A percentile compares a stretch with the other conserved stretches of the same genome.
Conservation (phyloP, 2,888 invertebrate species). For the Lasioglossum calceatum region DNA sequence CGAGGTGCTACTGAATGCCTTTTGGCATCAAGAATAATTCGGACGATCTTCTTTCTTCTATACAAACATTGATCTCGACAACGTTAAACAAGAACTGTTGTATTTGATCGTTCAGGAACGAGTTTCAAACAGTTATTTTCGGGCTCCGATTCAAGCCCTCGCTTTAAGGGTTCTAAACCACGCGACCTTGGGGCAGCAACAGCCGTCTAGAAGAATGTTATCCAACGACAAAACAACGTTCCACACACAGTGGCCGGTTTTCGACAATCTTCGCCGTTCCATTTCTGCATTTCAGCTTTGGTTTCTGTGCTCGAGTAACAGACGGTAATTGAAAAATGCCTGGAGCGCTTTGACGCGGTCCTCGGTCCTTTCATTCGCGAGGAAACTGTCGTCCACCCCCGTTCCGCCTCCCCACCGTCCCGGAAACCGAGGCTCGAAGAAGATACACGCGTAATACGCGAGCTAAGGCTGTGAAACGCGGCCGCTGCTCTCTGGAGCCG, state of each 20-base stretch:
- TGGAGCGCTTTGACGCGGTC: not conserved
- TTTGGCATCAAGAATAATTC: no score
- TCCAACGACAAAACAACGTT: not conserved
- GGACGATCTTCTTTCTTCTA: no score
- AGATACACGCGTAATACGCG: not conserved
- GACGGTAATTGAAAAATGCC: slow-evolving; percentile 7
- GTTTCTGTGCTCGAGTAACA: not conserved
- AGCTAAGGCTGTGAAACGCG: slow-evolving; percentile 3
- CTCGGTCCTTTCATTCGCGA: slow-evolving; percentile 4
- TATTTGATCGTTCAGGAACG: no score
- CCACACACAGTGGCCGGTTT: not conserved
- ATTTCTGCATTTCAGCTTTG: not conserved
- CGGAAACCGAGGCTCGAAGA: not conserved
- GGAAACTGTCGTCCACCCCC: not conserved
- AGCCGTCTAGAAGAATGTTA: not conserved
- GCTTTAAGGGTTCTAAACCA: no score
- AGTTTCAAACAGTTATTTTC: no score
- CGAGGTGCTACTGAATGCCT: no score
- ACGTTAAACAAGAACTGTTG: no score
- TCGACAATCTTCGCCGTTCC: not conserved
- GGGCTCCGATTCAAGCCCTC: no score
- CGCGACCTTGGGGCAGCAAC: no score
- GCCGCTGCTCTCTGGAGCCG: not conserved
- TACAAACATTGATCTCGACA: no score
- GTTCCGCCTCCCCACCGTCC: not conserved